phyloP scores from a whole-genome alignment of 2,888 invertebrate species.

The Candidula unifasciata region DNA sequence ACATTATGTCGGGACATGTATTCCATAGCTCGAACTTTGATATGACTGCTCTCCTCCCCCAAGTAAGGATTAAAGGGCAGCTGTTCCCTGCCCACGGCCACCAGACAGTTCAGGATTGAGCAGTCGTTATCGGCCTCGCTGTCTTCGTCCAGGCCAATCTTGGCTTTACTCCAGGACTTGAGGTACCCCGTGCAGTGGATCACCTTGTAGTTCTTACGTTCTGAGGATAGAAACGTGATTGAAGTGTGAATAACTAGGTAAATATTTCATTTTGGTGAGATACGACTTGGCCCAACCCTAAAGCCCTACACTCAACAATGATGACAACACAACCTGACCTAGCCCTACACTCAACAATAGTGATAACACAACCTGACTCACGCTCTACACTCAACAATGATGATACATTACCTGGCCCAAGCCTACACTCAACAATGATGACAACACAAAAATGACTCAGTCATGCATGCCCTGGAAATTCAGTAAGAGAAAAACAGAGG shows the following conservation, averaged over 20 bases:
- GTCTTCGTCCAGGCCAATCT: slow-evolving; percentile 85
- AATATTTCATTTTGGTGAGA: too few species aligned
- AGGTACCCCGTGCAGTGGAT: slow-evolving; percentile 95
- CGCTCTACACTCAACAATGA: too few species aligned
- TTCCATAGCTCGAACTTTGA: slow-evolving; percentile 70
- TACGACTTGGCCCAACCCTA: too few species aligned
- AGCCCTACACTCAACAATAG: background rate
- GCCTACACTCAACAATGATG: too few species aligned
- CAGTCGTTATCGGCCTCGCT: slow-evolving; percentile 81
- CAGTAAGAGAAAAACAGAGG: too few species aligned
- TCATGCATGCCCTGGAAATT: too few species aligned
- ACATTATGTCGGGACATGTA: slow-evolving; percentile 91
- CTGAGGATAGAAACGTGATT: slow-evolving; percentile 77
- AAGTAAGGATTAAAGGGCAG: slow-evolving; percentile 81
- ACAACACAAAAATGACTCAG: too few species aligned
- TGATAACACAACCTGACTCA: background rate
- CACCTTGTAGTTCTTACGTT: slow-evolving; percentile 88
- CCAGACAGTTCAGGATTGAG: slow-evolving; percentile 89
- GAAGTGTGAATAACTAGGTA: background rate
- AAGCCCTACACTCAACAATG: too few species aligned
- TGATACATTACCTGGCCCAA: too few species aligned
- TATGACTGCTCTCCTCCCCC: slow-evolving; percentile 59
- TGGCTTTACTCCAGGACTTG: slow-evolving; percentile 92
- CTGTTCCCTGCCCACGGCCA: slow-evolving; percentile 89
- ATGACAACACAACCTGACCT: too few species aligned